Evolutionary conservation across 2,888 invertebrate genomes (phyloP).

Genomic region (Microctonus hyperodae): DNA sequence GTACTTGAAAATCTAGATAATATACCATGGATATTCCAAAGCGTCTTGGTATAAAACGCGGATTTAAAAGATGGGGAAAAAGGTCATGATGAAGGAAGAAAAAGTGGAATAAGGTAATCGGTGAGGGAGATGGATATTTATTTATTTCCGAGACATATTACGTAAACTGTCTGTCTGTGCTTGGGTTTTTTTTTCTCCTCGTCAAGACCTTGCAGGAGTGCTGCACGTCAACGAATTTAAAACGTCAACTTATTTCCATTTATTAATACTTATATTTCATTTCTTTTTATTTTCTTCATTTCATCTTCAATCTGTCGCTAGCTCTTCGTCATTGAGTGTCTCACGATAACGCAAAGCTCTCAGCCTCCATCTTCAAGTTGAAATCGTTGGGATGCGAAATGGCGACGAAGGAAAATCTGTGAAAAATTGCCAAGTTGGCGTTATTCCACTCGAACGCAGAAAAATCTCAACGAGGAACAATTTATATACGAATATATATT

Average conservation of each 20-base stretch:
- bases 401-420: constrained; percentile 28
- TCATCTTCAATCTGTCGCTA: constrained; percentile 3
- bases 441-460: constrained; percentile 26
- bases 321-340: neutral
- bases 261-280: neutral
- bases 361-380: neutral
- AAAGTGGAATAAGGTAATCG: constrained; percentile 7
- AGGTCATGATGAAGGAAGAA: neutral
- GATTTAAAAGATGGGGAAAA: neutral
- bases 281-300: neutral
- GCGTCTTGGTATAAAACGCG: constrained; percentile 21
- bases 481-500: constrained; percentile 24
- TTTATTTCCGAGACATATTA: constrained; percentile 12
- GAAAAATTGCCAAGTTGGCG: constrained; percentile 31
- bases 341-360: too few relatives aligned
- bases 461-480: constrained; percentile 26
- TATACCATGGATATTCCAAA: constrained; percentile 22
- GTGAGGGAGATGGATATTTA: constrained; percentile 18
- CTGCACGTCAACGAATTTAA: constrained; percentile 17
- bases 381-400: constrained; percentile 26
- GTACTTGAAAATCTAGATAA: constrained; percentile 23
- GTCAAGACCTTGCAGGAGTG: constrained; percentile 11
- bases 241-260: neutral
- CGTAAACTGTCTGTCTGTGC: constrained; percentile 2
- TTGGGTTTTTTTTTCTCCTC: constrained; percentile 14